Conservation (phyloP, 2,113 vertebrate genomes). For the Mobula birostris region DNA sequence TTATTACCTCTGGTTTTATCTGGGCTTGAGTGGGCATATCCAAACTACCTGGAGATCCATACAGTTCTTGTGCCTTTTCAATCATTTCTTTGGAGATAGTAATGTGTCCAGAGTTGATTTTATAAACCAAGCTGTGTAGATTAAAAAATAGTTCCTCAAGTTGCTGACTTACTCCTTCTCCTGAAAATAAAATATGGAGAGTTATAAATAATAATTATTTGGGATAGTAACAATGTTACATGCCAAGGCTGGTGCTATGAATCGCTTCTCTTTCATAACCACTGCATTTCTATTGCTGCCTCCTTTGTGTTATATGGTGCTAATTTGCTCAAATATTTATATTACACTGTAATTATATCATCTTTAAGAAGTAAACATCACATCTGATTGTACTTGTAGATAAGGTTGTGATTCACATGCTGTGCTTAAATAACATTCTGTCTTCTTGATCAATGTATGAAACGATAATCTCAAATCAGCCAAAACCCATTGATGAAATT, state of each 20-base stretch:
- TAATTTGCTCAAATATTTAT: background rate
- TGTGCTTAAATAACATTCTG: background rate
- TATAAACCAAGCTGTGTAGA: constrained; percentile 44
- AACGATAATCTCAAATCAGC: background rate
- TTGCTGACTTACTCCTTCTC: background rate
- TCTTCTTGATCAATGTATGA: background rate
- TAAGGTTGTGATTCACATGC: background rate
- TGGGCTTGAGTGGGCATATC: background rate
- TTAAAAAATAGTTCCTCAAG: constrained; percentile 44
- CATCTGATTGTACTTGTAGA: background rate
- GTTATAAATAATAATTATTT: background rate
- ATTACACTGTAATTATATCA: background rate
- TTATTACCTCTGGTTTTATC: background rate
- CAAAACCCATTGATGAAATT: background rate
- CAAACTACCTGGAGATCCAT: background rate
- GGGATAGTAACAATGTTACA: background rate
- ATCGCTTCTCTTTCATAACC: background rate
- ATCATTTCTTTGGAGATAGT: constrained; percentile 14
- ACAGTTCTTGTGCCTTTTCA: background rate
- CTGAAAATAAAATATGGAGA: background rate
- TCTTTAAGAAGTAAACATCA: background rate
- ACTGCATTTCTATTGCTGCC: background rate
- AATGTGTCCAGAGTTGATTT: fast-evolving
- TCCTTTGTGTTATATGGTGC: background rate
- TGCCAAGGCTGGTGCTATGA: background rate